Evolutionary conservation across 1,140 invertebrate species (phyloP).

Genomic region (Drosophila asahinai): DNA sequence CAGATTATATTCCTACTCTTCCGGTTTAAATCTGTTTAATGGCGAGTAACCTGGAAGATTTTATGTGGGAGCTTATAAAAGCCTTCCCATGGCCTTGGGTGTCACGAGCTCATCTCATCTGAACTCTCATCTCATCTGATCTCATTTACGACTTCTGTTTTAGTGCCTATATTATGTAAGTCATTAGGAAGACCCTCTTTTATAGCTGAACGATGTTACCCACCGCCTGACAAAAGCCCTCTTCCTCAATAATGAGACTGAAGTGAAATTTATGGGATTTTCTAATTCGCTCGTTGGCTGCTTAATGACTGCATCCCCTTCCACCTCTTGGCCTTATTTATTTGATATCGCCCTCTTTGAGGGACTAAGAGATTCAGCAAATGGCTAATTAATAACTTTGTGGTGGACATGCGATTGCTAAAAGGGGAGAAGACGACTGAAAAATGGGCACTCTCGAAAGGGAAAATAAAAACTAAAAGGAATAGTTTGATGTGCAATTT

Average conservation of each 20-base stretch:
- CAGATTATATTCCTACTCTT: constrained; percentile 4
- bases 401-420: not conserved
- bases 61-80: constrained; percentile 36
- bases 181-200: constrained; percentile 68
- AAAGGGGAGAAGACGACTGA: not conserved
- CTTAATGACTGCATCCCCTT: constrained; percentile 54
- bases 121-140: constrained; percentile 54
- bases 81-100: constrained; percentile 9
- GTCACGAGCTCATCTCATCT: constrained; percentile 22
- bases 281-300: constrained; percentile 57
- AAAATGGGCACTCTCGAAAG: not conserved
- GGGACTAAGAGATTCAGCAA: constrained; percentile 31
- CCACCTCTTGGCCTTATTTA: not conserved
- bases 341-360: constrained; percentile 13
- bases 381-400: constrained; percentile 54
- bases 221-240: constrained; percentile 1
- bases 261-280: constrained; percentile 62
- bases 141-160: constrained; percentile 71
- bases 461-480: not conserved
- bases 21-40: constrained; percentile 17
- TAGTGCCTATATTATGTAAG: constrained; percentile 65
- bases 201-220: constrained; percentile 46
- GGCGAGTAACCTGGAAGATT: constrained; percentile 7
- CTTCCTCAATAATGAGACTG: constrained; percentile 42
- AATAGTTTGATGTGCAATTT: not conserved